Conservation (phyloP, 2,888 invertebrate species). For the Syrphus vitripennis region DNA sequence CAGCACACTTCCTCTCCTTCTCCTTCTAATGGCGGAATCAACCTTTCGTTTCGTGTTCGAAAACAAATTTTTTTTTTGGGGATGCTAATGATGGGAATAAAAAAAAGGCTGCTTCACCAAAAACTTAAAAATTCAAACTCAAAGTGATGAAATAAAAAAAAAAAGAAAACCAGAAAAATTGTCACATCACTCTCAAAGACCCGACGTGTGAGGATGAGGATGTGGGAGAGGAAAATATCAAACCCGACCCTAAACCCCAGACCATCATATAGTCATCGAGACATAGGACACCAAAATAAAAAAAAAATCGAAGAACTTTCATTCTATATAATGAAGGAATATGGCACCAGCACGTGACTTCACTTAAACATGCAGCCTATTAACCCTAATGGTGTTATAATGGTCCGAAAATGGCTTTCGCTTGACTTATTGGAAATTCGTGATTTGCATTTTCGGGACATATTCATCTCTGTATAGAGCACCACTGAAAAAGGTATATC, state of each 20-base stretch:
- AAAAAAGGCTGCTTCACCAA: not conserved
- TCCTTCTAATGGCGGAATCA: not conserved
- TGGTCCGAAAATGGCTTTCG: constrained; percentile 71
- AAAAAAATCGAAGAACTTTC: constrained; percentile 69
- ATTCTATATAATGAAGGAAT: constrained; percentile 68
- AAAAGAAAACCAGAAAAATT: constrained; percentile 21
- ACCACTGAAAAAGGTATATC: constrained; percentile 3
- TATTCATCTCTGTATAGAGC: not conserved
- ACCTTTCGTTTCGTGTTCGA: not conserved
- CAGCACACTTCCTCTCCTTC: not conserved
- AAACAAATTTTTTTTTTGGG: constrained; percentile 19
- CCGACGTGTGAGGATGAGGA: not conserved
- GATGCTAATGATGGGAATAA: constrained; percentile 45
- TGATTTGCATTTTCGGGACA: constrained; percentile 69
- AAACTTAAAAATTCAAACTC: constrained; percentile 5
- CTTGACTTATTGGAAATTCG: constrained; percentile 73
- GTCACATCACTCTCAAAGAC: constrained; percentile 44
- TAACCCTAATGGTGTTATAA: constrained; percentile 73
- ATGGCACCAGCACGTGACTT: constrained; percentile 65
- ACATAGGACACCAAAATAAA: constrained; percentile 34
- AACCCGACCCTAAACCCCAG: not conserved
- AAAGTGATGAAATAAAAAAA: not conserved
- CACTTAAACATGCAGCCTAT: constrained; percentile 71
- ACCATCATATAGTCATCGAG: not conserved
- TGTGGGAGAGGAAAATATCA: not conserved